Evolutionary conservation across 2,113 vertebrate species (phyloP).

Genomic region (Cygnus buccinator): DNA sequence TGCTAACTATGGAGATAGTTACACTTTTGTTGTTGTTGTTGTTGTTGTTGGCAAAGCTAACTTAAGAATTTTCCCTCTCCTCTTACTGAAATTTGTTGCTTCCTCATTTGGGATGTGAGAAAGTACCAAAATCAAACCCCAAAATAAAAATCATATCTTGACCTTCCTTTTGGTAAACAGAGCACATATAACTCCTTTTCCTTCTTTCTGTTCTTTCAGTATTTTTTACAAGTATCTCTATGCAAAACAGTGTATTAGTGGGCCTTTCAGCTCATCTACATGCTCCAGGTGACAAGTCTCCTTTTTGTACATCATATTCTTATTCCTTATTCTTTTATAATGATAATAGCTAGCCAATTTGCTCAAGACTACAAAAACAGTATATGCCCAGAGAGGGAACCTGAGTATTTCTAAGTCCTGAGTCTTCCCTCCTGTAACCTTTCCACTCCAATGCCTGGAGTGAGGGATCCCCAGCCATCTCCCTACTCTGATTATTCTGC

Average conservation of each 20-base stretch:
- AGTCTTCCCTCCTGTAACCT: not conserved
- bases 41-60: not conserved
- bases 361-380: not conserved
- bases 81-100: not conserved
- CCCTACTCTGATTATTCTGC: not conserved
- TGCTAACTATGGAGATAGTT: not conserved
- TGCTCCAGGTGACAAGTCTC: not conserved
- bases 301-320: not conserved
- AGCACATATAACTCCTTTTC: not conserved
- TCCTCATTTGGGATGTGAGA: not conserved
- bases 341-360: not conserved
- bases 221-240: not conserved
- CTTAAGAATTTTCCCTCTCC: not conserved
- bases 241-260: not conserved
- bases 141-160: not conserved
- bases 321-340: not conserved
- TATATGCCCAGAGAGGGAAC: not conserved
- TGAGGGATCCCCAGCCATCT: not conserved
- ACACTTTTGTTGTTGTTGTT: not conserved
- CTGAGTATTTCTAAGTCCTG: not conserved
- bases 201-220: not conserved
- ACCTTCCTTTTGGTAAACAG: not conserved
- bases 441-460: not conserved
- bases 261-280: not conserved
- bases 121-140: not conserved